A percentile compares a stretch with the other conserved stretches of the same genome.
Conservation (phyloP, 2,797 vertebrate species). For the Pseudochaenichthys georgianus region DNA sequence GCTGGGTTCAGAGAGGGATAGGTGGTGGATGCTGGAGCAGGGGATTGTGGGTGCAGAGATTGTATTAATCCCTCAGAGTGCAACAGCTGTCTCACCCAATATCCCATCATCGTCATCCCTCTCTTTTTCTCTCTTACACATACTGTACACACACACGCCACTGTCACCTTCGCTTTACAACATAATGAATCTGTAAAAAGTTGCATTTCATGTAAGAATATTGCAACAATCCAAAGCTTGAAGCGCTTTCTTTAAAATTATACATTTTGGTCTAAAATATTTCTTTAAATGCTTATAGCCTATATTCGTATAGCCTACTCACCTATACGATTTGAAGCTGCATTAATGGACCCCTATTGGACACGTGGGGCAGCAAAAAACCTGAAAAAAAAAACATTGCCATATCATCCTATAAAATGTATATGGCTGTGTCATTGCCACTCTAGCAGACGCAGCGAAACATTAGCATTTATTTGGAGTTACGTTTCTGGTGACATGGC, state of each 20-base stretch:
- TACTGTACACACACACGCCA: neutral
- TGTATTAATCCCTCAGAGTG: conserved; percentile 64
- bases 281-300: too few species aligned
- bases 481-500: too few species aligned
- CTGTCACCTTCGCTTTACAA: neutral
- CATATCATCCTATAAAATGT: too few species aligned
- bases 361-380: too few species aligned
- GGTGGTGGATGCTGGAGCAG: conserved; percentile 53
- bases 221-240: neutral
- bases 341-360: neutral
- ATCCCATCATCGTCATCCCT: neutral
- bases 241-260: too few species aligned
- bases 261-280: too few species aligned
- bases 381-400: too few species aligned
- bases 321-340: neutral
- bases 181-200: neutral
- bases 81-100: conserved; percentile 64
- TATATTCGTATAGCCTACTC: too few species aligned
- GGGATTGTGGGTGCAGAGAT: conserved; percentile 65
- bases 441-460: too few species aligned
- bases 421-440: too few species aligned
- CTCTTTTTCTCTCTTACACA: neutral
- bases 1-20: conserved; percentile 46
- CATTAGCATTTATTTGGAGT: too few species aligned
- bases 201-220: neutral